phyloP scores from a whole-genome alignment of 64 coral and sea anemone genomes.

The Porites lutea region DNA sequence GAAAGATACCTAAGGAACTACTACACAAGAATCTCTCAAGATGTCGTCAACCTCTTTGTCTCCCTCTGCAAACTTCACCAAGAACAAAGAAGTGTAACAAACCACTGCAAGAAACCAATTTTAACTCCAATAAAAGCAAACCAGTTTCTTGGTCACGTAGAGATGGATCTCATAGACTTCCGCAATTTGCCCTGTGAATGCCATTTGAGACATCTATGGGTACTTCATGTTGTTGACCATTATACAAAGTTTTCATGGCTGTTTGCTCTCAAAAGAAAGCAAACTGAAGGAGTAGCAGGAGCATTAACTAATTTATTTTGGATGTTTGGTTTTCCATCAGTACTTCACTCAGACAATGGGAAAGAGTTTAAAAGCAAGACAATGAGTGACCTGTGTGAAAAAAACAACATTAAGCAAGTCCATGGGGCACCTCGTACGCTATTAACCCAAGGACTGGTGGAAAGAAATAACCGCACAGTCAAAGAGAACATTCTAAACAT shows the following conservation, averaged over 20 bases:
- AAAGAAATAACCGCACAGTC: conserved; percentile 15
- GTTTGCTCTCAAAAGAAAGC: neutral
- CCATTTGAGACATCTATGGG: neutral
- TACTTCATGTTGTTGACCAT: conserved; percentile 34
- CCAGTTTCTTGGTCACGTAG: conserved; percentile 19
- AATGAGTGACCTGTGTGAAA: neutral
- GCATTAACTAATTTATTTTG: neutral
- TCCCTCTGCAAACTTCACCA: neutral
- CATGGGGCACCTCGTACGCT: conserved; percentile 40
- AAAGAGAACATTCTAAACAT: conserved; percentile 21
- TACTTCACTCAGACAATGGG: conserved; percentile 22
- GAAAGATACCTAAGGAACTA: neutral
- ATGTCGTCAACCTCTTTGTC: neutral
- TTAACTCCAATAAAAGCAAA: conserved; percentile 1
- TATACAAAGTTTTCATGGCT: conserved; percentile 3
- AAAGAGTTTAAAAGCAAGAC: conserved; percentile 14
- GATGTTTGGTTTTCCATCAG: neutral
- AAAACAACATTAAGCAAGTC: conserved; percentile 1
- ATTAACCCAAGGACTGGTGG: conserved; percentile 34
- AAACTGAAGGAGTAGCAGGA: neutral
- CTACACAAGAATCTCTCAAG: neutral
- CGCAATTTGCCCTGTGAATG: conserved; percentile 28
- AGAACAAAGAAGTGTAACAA: conserved; percentile 20
- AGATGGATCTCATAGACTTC: conserved; percentile 47
- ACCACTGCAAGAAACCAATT: conserved; percentile 28